These are phyloP conservation scores for Epizoanthus rinbou DNA, from an alignment of 92 coral and sea anemone genomes.

Conservation along the genomic window DNA sequence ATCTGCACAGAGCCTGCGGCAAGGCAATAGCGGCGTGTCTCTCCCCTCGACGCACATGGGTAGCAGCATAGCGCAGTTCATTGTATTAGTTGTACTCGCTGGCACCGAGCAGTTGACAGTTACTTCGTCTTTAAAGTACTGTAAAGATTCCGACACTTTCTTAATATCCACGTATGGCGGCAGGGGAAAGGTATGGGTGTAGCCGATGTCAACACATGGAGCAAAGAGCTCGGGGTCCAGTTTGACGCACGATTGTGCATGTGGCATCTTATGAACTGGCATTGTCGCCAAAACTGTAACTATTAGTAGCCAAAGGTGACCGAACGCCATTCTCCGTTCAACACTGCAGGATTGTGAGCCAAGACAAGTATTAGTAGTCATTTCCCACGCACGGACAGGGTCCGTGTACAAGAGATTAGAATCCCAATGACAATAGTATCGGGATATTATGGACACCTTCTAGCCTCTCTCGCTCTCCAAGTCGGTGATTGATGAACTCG, in stretches of 20 bases:
- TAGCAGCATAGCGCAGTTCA: conserved; percentile 24
- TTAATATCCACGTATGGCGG: conserved; percentile 11
- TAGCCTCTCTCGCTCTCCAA: too few species aligned
- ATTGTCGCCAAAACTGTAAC: not conserved
- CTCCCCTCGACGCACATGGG: conserved; percentile 31
- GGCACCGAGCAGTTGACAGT: conserved; percentile 31
- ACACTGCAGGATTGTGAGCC: too few species aligned
- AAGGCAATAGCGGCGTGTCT: conserved; percentile 11
- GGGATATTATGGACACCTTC: too few species aligned
- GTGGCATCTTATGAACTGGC: not conserved
- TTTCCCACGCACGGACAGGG: too few species aligned
- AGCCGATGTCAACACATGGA: conserved; percentile 16
- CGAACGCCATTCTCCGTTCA: too few species aligned
- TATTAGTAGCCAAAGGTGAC: too few species aligned
- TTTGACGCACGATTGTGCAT: conserved; percentile 11
- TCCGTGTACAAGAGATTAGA: too few species aligned
- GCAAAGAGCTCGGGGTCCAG: conserved; percentile 32
- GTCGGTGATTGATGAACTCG: too few species aligned
- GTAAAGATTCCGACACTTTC: conserved; percentile 20
- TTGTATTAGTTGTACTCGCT: conserved; percentile 9
- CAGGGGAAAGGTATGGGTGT: conserved; percentile 31
- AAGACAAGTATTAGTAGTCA: too few species aligned
- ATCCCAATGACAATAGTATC: too few species aligned
- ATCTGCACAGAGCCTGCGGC: conserved; percentile 21
- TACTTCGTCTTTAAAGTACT: conserved; percentile 7